A percentile compares a stretch with the other conserved stretches of the same genome.
Conservation (phyloP, 2,888 invertebrate species). For the Brachypalpus laphriformis region DNA sequence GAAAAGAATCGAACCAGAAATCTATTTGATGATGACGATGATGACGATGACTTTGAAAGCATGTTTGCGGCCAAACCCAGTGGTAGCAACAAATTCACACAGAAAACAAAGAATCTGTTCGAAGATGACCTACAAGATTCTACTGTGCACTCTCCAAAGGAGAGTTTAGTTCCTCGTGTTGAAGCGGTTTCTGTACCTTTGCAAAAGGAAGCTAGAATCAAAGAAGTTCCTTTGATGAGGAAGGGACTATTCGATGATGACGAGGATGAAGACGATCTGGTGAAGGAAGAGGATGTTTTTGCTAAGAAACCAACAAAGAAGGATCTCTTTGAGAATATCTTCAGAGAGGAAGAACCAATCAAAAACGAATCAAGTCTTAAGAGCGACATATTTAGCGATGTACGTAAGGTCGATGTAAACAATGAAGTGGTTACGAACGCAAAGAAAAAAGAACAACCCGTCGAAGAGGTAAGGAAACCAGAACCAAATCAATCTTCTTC, state of each 20-base stretch:
- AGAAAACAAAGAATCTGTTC: conserved; percentile 52
- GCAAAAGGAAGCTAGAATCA: not conserved
- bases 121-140: conserved; percentile 25
- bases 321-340: not conserved
- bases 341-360: not conserved
- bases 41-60: conserved; percentile 65
- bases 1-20: conserved; percentile 34
- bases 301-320: not conserved
- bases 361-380: not conserved
- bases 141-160: not conserved
- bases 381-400: conserved; percentile 6
- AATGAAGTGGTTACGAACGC: not conserved
- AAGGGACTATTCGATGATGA: conserved; percentile 54
- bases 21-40: conserved; percentile 64
- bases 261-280: conserved; percentile 38
- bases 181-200: not conserved
- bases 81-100: conserved; percentile 1
- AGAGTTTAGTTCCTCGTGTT: not conserved
- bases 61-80: conserved; percentile 53
- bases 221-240: not conserved
- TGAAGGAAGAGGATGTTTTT: conserved; percentile 30
- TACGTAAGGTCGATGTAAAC: not conserved
- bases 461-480: not conserved
- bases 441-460: not conserved
- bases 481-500: not conserved